phyloP scores from a whole-genome alignment of 2,888 invertebrate species.

The Phorcus lineatus region DNA sequence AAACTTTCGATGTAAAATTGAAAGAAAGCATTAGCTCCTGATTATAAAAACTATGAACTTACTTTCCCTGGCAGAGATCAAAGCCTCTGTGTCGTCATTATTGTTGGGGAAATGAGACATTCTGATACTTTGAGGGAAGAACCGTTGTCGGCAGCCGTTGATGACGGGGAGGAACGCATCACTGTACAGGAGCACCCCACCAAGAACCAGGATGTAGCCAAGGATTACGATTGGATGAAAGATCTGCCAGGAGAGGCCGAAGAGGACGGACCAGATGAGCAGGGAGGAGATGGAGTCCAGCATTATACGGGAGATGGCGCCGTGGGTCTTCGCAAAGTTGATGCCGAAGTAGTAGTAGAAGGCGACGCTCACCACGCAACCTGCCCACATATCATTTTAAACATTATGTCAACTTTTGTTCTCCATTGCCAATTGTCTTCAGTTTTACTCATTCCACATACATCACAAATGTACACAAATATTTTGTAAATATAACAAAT shows the following conservation, averaged over 20 bases:
- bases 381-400: background rate
- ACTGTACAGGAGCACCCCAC: conserved; percentile 32
- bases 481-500: too few species aligned
- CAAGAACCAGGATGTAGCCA: conserved; percentile 52
- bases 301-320: conserved; percentile 93
- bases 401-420: too few species aligned
- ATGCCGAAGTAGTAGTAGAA: conserved; percentile 76
- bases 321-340: conserved; percentile 84
- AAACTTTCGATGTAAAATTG: too few species aligned
- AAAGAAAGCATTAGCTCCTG: too few species aligned
- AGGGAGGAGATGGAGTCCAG: conserved; percentile 91
- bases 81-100: too few species aligned
- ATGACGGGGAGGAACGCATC: conserved; percentile 25
- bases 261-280: conserved; percentile 90
- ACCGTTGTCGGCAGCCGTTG: background rate
- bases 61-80: too few species aligned
- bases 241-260: conserved; percentile 85
- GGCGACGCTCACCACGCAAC: conserved; percentile 22
- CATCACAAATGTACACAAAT: too few species aligned
- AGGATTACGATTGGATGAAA: conserved; percentile 86
- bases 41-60: too few species aligned
- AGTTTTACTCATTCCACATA: too few species aligned
- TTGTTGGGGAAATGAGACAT: background rate
- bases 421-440: too few species aligned
- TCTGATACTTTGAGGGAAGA: background rate